A percentile compares a stretch with the other conserved stretches of the same genome.
These are phyloP conservation scores for Pituophis catenifer DNA, from an alignment of 2,113 vertebrate species.

Conservation along the genomic window DNA sequence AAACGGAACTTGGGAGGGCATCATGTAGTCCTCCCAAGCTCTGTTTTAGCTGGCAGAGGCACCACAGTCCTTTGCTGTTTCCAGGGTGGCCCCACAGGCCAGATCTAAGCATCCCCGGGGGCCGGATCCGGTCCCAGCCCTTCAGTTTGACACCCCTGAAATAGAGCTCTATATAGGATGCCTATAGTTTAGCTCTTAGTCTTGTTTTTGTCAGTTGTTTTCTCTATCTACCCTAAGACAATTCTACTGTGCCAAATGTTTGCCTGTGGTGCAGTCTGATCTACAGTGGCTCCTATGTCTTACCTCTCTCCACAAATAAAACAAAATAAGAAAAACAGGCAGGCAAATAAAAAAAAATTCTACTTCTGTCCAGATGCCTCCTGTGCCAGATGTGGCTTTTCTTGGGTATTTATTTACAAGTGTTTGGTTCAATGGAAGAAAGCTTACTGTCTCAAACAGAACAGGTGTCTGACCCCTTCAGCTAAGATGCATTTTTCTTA, in stretches of 20 bases:
- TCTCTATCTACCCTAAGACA: not conserved
- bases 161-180: not conserved
- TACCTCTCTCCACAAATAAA: not conserved
- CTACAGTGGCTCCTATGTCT: not conserved
- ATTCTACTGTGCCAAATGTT: not conserved
- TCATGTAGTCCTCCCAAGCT: too few relatives aligned
- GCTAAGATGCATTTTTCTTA: not conserved
- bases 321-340: not conserved
- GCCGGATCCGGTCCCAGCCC: too few relatives aligned
- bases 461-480: conserved; percentile 43
- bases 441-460: not conserved
- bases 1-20: too few relatives aligned
- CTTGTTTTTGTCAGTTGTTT: not conserved
- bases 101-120: too few relatives aligned
- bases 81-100: too few relatives aligned
- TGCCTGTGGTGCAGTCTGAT: not conserved
- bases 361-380: accelerated
- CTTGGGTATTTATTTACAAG: not conserved
- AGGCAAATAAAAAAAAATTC: not conserved
- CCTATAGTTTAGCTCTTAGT: not conserved
- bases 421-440: not conserved
- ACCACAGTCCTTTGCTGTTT: too few relatives aligned
- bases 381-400: not conserved
- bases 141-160: too few relatives aligned
- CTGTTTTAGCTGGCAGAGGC: too few relatives aligned